Base-by-base conservation (phyloP, 2,888 invertebrate genomes). In the Sphecodes monilicornis region DNA sequence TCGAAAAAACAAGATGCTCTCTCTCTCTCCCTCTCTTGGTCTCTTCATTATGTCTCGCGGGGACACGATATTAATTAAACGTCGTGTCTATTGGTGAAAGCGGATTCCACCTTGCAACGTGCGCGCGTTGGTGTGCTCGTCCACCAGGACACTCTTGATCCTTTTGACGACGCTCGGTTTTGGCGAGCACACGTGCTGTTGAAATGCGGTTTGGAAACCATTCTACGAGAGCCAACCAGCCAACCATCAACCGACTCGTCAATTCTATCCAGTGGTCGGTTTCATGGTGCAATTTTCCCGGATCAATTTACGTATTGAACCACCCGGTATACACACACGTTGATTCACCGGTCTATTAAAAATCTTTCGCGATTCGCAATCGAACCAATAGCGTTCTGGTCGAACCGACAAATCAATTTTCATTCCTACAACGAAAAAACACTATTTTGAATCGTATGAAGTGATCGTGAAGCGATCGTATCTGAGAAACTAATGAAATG, bases 41-140 rank as follows among this genome's bases (percentile, higher is more conserved):
- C 39, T 18, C 16, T n/a, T 46, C 3, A 18, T 50, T 50, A 39
- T 69, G 16, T 69, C 29, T 32, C 39, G 36, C 39, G 1, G 22
- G 16, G 41, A 41, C n/a, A 26, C n/a, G 57, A 26, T 74, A 80
- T 73, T 74, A 69, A 80, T 80, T 64, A 71, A 70, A 75, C 16
- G 50, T 60, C 68, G 41, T 3, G 75, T 54, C 70, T 36, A 43
- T n/a, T 29, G n/a, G 39, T 26, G 26, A 60, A 64, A 80, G 60
- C 41, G 50, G 11, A 36, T 74, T 46, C 32, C 46, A 64, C 39
- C 39, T 39, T 36, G 22, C 64, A 46, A 29, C 16, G 13, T n/a
- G 32, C 29, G 29, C n/a, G 60, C 29, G 29, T 29, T 26, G 16
- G 1, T 43, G 68, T 66, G n/a, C 10, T 11, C 50, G 32, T 66